Conservation (phyloP, 2,113 vertebrate species). For the Carlito syrichta region DNA sequence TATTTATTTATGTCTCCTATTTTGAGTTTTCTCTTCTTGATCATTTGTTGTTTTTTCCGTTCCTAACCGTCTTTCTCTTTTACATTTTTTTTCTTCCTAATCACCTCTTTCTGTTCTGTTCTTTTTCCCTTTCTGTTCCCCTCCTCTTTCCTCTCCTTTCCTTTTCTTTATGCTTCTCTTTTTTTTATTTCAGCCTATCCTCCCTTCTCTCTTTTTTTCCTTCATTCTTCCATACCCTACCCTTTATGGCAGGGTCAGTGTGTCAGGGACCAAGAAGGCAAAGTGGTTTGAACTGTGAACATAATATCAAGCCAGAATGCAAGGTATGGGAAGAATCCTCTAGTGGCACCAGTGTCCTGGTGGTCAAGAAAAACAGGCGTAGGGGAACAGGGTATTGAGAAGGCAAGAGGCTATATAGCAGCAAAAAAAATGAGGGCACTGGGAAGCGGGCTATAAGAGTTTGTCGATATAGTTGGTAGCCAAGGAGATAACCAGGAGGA, state of each 20-base stretch:
- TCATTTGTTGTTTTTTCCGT: background rate
- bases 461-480: too few species aligned
- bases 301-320: too few species aligned
- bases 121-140: too few species aligned
- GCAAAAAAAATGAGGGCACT: background rate
- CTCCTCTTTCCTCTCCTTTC: too few species aligned
- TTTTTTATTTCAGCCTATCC: background rate
- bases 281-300: too few species aligned
- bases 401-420: background rate
- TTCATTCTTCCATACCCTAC: background rate
- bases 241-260: too few species aligned
- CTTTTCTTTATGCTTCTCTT: background rate
- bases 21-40: background rate
- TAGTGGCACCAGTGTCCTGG: too few species aligned
- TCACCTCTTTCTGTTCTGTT: background rate
- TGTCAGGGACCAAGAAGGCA: too few species aligned
- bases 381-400: fast-evolving
- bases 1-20: background rate
- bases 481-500: background rate
- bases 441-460: background rate
- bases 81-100: background rate
- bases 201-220: background rate
- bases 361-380: background rate
- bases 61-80: background rate
- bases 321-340: background rate